Evolutionary conservation across 2,113 vertebrate species (phyloP).

Genomic region (Sapayoa aenigma): DNA sequence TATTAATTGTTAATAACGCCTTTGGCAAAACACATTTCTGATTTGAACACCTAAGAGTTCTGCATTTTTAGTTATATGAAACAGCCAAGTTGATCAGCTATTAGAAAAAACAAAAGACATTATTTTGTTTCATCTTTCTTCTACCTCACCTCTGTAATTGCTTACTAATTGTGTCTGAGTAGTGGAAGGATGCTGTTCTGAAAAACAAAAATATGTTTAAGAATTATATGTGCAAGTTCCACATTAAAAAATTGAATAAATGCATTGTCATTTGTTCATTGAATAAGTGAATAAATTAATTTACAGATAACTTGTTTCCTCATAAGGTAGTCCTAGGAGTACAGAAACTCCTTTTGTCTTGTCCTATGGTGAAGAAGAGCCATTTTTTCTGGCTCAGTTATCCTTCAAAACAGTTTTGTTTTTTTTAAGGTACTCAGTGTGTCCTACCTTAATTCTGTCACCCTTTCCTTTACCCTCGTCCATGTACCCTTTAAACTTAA

Average conservation of each 20-base stretch:
- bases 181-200: constrained; percentile 19
- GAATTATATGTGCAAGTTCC: not conserved
- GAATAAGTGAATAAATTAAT: not conserved
- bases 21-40: constrained; percentile 76
- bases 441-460: not conserved
- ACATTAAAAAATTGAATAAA: not conserved
- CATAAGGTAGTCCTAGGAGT: not conserved
- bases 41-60: constrained; percentile 73
- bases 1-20: constrained; percentile 90
- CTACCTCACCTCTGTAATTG: constrained; percentile 33
- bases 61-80: constrained; percentile 63
- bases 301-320: not conserved
- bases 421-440: not conserved
- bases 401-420: not conserved
- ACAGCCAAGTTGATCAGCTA: constrained; percentile 48
- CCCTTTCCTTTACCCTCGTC: not conserved
- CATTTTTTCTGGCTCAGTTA: not conserved
- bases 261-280: not conserved
- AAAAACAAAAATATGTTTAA: not conserved
- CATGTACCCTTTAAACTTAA: not conserved
- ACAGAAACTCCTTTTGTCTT: not conserved
- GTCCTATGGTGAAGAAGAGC: not conserved
- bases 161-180: constrained; percentile 41
- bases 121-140: not conserved
- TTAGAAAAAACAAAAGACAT: constrained; percentile 19